phyloP scores from a whole-genome alignment of 2,797 vertebrate species.

The Artibeus lituratus region DNA sequence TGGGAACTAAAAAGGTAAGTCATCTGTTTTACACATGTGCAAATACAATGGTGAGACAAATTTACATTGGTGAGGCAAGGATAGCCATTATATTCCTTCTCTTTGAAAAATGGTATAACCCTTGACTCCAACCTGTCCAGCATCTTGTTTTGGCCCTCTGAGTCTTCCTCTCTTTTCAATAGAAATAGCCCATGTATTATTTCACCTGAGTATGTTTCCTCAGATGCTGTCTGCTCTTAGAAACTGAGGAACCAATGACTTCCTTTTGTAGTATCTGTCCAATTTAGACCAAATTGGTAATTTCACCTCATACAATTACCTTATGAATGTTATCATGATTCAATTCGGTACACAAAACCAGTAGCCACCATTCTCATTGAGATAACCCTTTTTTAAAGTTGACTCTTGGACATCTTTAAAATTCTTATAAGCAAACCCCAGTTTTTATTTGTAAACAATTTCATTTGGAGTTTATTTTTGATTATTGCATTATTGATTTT shows the following conservation, averaged over 20 bases:
- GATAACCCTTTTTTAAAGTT: neutral
- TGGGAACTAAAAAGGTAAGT: neutral
- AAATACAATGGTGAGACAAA: neutral
- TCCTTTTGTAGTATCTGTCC: neutral
- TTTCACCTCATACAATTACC: neutral
- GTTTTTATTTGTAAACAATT: neutral
- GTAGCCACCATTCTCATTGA: neutral
- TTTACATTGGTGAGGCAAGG: neutral
- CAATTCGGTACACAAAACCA: neutral
- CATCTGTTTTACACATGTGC: neutral
- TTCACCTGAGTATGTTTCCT: neutral
- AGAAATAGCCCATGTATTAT: neutral
- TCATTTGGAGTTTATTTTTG: slow-evolving; percentile 25
- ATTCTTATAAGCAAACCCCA: neutral
- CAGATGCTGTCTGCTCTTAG: neutral
- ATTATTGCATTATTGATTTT: slow-evolving; percentile 18
- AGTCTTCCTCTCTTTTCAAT: neutral
- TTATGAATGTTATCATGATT: neutral
- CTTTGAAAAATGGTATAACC: neutral
- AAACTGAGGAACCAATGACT: neutral
- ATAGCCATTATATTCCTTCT: neutral
- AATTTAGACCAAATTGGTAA: neutral
- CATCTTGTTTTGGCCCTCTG: neutral
- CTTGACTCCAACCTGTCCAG: neutral
- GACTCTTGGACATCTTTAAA: neutral